Percentiles rank a stretch among this genome's conserved stretches.
These are phyloP conservation scores for Cygnus olor DNA, from an alignment of 2,797 vertebrate genomes.

Conservation along the genomic window DNA sequence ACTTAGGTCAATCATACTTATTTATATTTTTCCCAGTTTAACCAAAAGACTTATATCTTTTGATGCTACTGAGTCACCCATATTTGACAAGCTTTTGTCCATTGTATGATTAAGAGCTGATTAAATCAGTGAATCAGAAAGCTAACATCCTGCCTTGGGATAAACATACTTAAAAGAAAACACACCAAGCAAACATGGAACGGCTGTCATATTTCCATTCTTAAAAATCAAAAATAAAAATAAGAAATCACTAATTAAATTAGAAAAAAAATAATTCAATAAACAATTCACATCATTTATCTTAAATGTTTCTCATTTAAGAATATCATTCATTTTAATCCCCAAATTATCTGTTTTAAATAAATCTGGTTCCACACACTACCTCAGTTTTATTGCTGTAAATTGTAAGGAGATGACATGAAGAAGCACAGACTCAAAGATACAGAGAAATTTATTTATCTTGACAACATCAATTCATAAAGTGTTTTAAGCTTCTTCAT, in stretches of 20 bases:
- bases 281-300: not conserved
- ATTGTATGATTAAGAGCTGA: not conserved
- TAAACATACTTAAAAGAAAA: not conserved
- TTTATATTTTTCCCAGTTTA: not conserved
- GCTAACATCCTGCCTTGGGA: not conserved
- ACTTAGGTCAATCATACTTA: not conserved
- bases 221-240: not conserved
- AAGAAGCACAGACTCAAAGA: not conserved
- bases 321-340: not conserved
- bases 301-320: not conserved
- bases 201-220: not conserved
- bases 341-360: not conserved
- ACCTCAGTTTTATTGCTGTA: not conserved
- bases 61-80: not conserved
- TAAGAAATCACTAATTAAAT: not conserved
- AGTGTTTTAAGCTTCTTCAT: not conserved
- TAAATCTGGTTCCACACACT: not conserved
- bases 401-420: not conserved
- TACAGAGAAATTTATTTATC: not conserved
- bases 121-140: not conserved
- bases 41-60: not conserved
- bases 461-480: not conserved
- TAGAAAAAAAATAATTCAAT: not conserved
- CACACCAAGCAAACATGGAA: not conserved
- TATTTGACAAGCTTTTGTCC: not conserved